Conservation (phyloP, 1,140 invertebrate species). For the Paramacrobiotus metropolitanus region DNA sequence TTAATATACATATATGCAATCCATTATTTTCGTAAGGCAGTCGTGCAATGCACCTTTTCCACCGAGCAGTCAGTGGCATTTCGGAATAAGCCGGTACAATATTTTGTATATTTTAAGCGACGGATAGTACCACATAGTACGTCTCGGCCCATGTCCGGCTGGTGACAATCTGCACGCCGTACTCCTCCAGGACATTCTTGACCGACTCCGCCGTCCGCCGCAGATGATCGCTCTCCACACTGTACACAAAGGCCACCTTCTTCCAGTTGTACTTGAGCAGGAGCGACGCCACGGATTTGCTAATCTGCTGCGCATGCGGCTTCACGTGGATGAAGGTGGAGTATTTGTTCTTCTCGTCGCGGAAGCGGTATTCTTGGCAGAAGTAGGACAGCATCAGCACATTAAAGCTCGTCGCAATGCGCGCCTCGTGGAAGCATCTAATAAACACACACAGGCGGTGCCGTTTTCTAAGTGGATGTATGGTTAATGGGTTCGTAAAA, state of each 20-base stretch:
- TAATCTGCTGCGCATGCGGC: constrained; percentile 35
- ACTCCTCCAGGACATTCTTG: constrained; percentile 52
- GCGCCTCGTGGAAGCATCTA: neutral
- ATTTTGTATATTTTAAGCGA: constrained; percentile 9
- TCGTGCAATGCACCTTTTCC: too few species aligned
- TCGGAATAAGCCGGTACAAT: too few species aligned
- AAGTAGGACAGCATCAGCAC: neutral
- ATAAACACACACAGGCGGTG: neutral
- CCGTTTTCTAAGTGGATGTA: neutral
- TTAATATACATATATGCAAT: too few species aligned
- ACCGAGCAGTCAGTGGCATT: too few species aligned
- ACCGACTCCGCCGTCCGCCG: constrained; percentile 41
- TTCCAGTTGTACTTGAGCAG: constrained; percentile 72
- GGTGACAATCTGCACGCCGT: constrained; percentile 30
- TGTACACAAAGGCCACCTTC: constrained; percentile 74
- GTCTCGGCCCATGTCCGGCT: constrained; percentile 4
- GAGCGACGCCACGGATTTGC: constrained; percentile 70
- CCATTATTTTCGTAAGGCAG: too few species aligned
- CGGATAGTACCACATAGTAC: constrained; percentile 8
- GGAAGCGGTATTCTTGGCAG: neutral
- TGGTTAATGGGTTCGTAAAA: neutral
- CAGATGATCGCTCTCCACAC: constrained; percentile 38
- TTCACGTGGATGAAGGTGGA: neutral
- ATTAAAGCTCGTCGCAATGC: neutral
- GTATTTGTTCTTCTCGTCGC: neutral